Conservation (phyloP, 1,140 invertebrate species). For the Penaeus vannamei region DNA sequence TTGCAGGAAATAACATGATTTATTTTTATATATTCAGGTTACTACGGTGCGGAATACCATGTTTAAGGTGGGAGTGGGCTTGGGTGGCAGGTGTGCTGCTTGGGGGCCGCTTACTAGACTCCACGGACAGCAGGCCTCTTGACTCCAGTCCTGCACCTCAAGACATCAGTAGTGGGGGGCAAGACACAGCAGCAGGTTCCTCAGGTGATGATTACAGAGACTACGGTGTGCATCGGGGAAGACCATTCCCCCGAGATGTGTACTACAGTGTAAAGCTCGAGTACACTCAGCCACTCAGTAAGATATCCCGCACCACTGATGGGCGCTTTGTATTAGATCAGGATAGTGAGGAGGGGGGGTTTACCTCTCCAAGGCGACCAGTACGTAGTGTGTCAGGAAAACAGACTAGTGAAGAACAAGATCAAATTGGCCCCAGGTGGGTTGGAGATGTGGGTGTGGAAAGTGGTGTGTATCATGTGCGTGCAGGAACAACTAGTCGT, state of each 20-base stretch:
- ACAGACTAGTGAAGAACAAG: conserved; percentile 2
- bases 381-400: conserved; percentile 71
- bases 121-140: conserved; percentile 61
- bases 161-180: conserved; percentile 46
- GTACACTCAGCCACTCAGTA: conserved; percentile 73
- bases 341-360: conserved; percentile 87
- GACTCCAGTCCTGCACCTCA: conserved; percentile 57
- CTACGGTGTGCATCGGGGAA: conserved; percentile 61
- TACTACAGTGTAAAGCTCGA: conserved; percentile 70
- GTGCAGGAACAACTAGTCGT: conserved; percentile 74
- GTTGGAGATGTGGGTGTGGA: conserved; percentile 64
- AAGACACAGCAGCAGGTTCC: conserved; percentile 46
- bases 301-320: conserved; percentile 81
- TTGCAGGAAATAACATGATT: background rate
- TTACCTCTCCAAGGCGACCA: conserved; percentile 70
- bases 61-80: conserved; percentile 77
- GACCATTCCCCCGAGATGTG: conserved; percentile 65
- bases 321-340: conserved; percentile 82
- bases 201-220: conserved; percentile 57
- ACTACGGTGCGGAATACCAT: conserved; percentile 94
- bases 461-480: conserved; percentile 67
- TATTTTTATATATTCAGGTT: conserved; percentile 76
- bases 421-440: conserved; percentile 69
- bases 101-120: conserved; percentile 69
- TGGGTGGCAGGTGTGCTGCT: conserved; percentile 69